Evolutionary conservation across 2,888 invertebrate genomes (phyloP), one percentile per base, ranked within the genome.

Genomic region (Archaeoteleia sp.): DNA sequence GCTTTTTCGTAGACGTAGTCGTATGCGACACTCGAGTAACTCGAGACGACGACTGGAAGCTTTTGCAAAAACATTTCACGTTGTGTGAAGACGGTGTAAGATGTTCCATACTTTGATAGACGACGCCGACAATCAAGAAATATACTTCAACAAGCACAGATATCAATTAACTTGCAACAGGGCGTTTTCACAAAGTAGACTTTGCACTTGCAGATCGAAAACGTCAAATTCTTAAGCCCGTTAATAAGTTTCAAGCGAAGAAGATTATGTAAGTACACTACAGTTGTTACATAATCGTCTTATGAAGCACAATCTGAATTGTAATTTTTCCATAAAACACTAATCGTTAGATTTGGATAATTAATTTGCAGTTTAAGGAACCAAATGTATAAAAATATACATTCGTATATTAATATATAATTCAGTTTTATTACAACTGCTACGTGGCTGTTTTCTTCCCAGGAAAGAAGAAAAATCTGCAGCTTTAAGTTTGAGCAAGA

Each of bases 131-230:
- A 49, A 48, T 67, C 55, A 39, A 60, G 71, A 72, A 74, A 74
- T 72, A 76, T 75, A 73, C 75, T 72, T 73, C 74, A 75, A 65
- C 71, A 55, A 69, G 34, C 71, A 72, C 71, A 65, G 68, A 74
- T 74, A 75, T 75, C 76, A 74, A 76, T 76, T 76, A 76, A 73
- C 74, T 70, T 53, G 54, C 57, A 20, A 20, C 25, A n/a, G 27
- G 15, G 29, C 46, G 34, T 32, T 48, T 65, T 42, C 53, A 46
- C 43, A 43, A 43, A 29, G 39, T 20, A 9, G 46, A 62, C 48
- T 54, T 42, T 35, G 48, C 39, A 27, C 46, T 13, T 43, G 39
- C 27, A 49, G 39, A 27, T 48, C 29, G 46, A 40, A 42, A 34
- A 54, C 54, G 42, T 54, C 35, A 20, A 30, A 25, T 20, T 43